Evolutionary conservation across 2,113 vertebrate genomes (phyloP), one percentile per base, ranked within the genome.

Genomic region (Pelvicachromis taeniatus): DNA sequence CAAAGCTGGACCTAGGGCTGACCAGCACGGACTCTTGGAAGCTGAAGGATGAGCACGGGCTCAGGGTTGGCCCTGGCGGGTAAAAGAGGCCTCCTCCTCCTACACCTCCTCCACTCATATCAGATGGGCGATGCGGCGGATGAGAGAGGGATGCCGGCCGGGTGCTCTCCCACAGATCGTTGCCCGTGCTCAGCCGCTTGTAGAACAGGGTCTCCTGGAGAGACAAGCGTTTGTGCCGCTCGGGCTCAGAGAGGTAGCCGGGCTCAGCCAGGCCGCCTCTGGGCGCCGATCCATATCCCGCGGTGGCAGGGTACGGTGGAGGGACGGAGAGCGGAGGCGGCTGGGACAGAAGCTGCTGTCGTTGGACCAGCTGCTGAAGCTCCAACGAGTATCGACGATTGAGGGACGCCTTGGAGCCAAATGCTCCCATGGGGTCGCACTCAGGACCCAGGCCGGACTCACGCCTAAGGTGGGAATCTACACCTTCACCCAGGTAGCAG

Each of bases 1-100:
- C 97, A 3, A 97, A 97, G 87, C 97, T 97, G 88, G 97, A 97
- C 85, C 97, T 94, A 33, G 97, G 97, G 77, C 97, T 97, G 17
- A 95, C 96, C 92, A 96, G 88, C 82, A 97, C 93, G 0, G 96
- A 96, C 90, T 96, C 96, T 87, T 96, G 96, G 80, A 97, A 95
- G 93, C 96, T 96, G 95, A 95, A 96, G 1, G 96, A 96, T 3
- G 96, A 96, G 91, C 96, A 96, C 17, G 95, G 96, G 84, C 95
- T 97, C 86, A 95, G 85, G 2, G 96, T 88, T 12, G 94, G 95
- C 45, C 89, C 95, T 4, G 91, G 88, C 0, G 94, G 93, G 50
- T 95, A 95, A 26, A 96, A 95, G 90, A 95, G 94, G 6, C 91
- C 90, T 70, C 65, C 65, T 26, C 93, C 95, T 33, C 93, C 93